phyloP scores from a whole-genome alignment of 2,888 invertebrate species.

The Machimus rusticus region DNA sequence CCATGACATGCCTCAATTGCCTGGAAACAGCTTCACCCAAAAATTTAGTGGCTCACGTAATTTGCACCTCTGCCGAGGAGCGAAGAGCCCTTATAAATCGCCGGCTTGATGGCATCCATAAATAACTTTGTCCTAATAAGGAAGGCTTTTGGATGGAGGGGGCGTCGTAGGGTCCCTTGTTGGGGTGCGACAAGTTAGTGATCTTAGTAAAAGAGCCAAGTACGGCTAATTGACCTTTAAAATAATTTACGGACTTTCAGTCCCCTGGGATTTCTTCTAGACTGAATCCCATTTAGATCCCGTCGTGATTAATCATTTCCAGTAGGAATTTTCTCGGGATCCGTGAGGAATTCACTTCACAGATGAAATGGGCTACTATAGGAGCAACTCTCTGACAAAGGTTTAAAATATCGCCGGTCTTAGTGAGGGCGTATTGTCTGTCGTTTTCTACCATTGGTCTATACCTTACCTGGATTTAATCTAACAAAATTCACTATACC shows the following conservation, averaged over 20 bases:
- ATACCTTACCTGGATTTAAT: neutral
- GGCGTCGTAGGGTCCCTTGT: neutral
- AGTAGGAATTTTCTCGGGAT: neutral
- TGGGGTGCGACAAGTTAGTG: neutral
- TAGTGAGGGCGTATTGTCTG: neutral
- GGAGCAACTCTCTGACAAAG: neutral
- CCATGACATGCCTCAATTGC: neutral
- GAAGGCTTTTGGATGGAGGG: neutral
- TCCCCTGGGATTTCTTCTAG: neutral
- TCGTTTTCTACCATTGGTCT: neutral
- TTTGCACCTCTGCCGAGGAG: neutral
- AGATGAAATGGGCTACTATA: neutral
- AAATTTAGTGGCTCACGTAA: neutral
- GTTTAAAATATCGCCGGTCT: neutral
- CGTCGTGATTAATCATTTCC: neutral
- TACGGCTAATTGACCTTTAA: slow-evolving; percentile 12
- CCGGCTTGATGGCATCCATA: neutral
- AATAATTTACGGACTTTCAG: slow-evolving; percentile 18
- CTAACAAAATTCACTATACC: neutral
- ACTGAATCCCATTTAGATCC: neutral
- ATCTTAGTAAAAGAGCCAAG: neutral
- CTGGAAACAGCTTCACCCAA: neutral
- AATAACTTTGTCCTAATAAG: neutral
- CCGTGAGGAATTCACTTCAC: neutral
- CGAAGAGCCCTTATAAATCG: neutral